phyloP scores from a whole-genome alignment of 2,797 vertebrate species.

The Sebastiscus albofasciatus region DNA sequence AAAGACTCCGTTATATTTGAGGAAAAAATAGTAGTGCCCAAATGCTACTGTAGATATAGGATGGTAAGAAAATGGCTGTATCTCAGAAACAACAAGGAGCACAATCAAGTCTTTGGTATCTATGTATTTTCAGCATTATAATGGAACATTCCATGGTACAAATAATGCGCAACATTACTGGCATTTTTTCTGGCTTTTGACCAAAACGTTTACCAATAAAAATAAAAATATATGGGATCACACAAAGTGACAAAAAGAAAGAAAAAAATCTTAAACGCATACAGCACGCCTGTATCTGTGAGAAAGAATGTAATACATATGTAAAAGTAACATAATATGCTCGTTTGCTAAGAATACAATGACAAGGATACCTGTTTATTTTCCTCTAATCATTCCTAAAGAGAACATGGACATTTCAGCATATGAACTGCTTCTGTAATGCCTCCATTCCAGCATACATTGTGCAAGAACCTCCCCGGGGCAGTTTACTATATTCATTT shows the following conservation, averaged over 20 bases:
- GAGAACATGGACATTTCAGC: not conserved
- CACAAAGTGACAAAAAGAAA: not conserved
- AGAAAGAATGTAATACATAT: not conserved
- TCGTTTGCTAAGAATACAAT: not conserved
- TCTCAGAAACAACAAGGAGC: no score
- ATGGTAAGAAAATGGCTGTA: no score
- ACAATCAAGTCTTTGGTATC: not conserved
- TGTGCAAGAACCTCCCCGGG: not conserved
- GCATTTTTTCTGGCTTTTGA: not conserved
- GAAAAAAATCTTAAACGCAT: not conserved
- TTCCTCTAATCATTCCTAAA: not conserved
- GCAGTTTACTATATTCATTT: not conserved
- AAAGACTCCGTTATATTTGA: no score
- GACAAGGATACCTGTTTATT: not conserved
- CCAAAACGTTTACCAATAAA: not conserved
- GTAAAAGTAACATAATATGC: not conserved
- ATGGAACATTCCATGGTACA: not conserved
- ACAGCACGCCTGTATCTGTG: not conserved
- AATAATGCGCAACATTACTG: not conserved
- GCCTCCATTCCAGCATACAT: constrained; percentile 21
- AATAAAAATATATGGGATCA: not conserved
- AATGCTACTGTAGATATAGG: no score
- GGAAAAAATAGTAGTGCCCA: no score
- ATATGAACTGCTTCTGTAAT: not conserved
- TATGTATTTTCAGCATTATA: not conserved